These are phyloP conservation scores for Agrotis clavis DNA, from an alignment of 2,888 invertebrate species.

Conservation along the genomic window DNA sequence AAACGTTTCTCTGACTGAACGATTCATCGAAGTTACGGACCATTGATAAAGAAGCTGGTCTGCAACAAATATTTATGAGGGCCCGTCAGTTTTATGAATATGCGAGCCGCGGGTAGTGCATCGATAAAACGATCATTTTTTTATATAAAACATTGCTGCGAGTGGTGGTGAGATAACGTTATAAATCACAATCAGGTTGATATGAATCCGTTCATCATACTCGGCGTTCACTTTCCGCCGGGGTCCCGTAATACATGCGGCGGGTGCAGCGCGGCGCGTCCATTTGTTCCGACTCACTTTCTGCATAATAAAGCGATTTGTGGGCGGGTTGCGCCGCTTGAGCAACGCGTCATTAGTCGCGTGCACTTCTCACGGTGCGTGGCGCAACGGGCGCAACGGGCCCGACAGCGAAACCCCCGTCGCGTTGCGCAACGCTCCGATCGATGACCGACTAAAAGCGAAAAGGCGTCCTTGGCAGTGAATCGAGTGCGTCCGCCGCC, in stretches of 20 bases:
- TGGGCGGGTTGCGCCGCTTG: slow-evolving; percentile 73
- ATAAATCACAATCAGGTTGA: slow-evolving; percentile 79
- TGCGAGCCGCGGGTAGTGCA: slow-evolving; percentile 77
- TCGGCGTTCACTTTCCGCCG: slow-evolving; percentile 74
- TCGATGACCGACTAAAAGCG: slow-evolving; percentile 82
- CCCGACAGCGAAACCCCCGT: slow-evolving; percentile 73
- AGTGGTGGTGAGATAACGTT: slow-evolving; percentile 55
- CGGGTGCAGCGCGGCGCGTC: slow-evolving; percentile 66
- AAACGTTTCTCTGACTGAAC: too few species aligned
- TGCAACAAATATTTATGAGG: slow-evolving; percentile 80
- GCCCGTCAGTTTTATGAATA: slow-evolving; percentile 83
- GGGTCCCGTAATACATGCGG: slow-evolving; percentile 69
- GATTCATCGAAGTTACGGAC: too few species aligned
- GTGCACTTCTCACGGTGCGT: slow-evolving; percentile 69
- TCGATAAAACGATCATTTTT: slow-evolving; percentile 84
- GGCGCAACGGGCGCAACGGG: slow-evolving; percentile 72
- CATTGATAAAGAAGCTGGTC: slow-evolving; percentile 67
- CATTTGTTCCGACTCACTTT: slow-evolving; percentile 80
- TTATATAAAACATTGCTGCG: slow-evolving; percentile 62
- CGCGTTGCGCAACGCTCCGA: slow-evolving; percentile 74
- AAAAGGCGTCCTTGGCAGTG: slow-evolving; percentile 86
- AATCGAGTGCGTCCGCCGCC: slow-evolving; percentile 80
- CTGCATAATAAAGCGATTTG: slow-evolving; percentile 82
- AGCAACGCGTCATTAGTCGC: slow-evolving; percentile 76
- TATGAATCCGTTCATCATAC: slow-evolving; percentile 69